Conservation (phyloP, 2,113 vertebrate species). For the Tragelaphus imberbis region DNA sequence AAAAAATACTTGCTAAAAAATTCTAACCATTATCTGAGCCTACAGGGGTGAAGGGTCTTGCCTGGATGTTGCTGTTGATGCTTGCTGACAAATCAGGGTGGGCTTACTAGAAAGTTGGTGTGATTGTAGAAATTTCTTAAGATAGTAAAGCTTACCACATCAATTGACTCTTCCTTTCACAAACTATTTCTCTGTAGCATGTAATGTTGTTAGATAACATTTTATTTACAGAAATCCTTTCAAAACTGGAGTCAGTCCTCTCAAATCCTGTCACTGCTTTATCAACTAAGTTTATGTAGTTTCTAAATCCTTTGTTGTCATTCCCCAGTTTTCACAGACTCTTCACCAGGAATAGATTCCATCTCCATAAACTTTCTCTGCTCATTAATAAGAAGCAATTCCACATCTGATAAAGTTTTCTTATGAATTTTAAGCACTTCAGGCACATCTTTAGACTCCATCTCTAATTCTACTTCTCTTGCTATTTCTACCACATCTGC, state of each 20-base stretch:
- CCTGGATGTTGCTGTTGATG: neutral
- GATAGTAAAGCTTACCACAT: neutral
- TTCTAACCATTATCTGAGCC: neutral
- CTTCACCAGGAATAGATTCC: neutral
- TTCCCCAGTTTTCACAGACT: neutral
- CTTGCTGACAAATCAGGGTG: neutral
- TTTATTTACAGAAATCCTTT: neutral
- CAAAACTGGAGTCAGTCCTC: neutral
- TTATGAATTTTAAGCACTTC: neutral
- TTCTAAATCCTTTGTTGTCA: neutral
- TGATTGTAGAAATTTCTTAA: neutral
- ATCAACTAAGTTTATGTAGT: neutral
- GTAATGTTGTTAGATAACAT: neutral
- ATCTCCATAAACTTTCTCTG: neutral
- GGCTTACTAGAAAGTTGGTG: neutral
- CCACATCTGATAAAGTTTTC: neutral
- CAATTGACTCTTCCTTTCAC: neutral
- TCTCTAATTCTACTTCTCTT: neutral
- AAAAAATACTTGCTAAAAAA: neutral
- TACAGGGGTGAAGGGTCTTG: neutral
- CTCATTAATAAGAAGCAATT: neutral
- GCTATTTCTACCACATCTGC: neutral
- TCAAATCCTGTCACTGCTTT: neutral
- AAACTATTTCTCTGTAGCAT: neutral
- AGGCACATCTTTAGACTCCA: neutral